Evolutionary conservation across 2,113 vertebrate genomes (phyloP).

Genomic region (Podiceps cristatus): DNA sequence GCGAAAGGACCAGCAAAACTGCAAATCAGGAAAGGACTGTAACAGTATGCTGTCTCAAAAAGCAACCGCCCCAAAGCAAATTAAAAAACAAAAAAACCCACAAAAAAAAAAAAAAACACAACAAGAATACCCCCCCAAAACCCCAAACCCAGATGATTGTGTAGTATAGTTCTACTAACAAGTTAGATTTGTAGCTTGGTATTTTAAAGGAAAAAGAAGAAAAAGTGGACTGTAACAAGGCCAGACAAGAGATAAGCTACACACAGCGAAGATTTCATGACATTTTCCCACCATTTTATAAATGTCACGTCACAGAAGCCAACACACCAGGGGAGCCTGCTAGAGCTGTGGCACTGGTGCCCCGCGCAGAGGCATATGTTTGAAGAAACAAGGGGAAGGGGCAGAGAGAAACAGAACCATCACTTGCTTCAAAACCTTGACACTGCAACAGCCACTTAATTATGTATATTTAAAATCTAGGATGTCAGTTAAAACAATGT

Average conservation of each 20-base stretch:
- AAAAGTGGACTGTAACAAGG: background rate
- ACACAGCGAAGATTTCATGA: background rate
- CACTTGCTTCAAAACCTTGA: background rate
- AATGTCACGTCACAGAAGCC: background rate
- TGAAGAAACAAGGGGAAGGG: background rate
- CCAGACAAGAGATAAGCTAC: background rate
- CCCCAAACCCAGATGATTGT: rapidly evolving
- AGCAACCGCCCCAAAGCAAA: background rate
- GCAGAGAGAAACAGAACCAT: background rate
- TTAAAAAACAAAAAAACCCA: background rate
- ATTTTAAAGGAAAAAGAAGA: background rate
- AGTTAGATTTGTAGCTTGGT: background rate
- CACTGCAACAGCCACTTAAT: background rate
- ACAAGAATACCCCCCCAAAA: too few species aligned
- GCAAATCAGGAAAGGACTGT: background rate
- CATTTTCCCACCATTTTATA: background rate
- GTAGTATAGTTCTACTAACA: background rate
- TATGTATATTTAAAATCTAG: background rate
- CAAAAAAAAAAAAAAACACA: too few species aligned
- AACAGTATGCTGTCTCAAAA: background rate
- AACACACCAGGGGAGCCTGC: background rate
- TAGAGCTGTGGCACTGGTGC: background rate
- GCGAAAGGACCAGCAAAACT: background rate
- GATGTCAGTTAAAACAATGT: background rate
- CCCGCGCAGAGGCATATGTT: background rate